Evolutionary conservation across 2,113 vertebrate genomes (phyloP).

Genomic region (Rhinichthys klamathensis): DNA sequence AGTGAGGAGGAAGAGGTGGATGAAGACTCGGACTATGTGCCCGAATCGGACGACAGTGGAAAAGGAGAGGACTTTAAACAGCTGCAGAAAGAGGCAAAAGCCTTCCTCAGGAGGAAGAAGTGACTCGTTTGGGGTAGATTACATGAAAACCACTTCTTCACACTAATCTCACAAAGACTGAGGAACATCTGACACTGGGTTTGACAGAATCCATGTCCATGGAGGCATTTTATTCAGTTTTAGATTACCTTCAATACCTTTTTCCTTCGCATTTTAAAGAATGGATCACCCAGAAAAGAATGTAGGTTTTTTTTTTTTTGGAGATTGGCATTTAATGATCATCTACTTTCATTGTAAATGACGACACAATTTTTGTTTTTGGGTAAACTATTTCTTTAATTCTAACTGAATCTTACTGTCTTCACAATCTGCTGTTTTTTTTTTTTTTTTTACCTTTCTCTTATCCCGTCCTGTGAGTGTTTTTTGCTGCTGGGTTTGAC

Average conservation of each 20-base stretch:
- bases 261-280: not conserved
- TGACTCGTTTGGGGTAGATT: conserved; percentile 34
- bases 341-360: not conserved
- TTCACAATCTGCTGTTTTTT: not conserved
- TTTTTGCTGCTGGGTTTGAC: too few species aligned
- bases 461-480: too few species aligned
- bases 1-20: conserved; percentile 68
- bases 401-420: not conserved
- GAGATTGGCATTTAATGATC: too few species aligned
- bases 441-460: too few species aligned
- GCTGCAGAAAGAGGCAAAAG: conserved; percentile 65
- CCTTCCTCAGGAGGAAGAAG: conserved; percentile 63
- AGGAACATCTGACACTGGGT: not conserved
- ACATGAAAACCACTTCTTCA: not conserved
- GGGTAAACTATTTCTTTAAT: not conserved
- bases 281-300: too few species aligned
- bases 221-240: not conserved
- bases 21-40: conserved; percentile 71
- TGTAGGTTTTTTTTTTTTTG: too few species aligned
- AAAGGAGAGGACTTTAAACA: conserved; percentile 60
- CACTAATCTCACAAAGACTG: not conserved
- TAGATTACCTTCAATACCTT: not conserved
- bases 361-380: not conserved
- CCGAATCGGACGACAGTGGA: conserved; percentile 61
- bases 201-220: not conserved